Percentiles rank a stretch among this genome's conserved stretches.
These are phyloP conservation scores for Bugula neritina DNA, from an alignment of 2,888 invertebrate genomes.

Conservation along the genomic window DNA sequence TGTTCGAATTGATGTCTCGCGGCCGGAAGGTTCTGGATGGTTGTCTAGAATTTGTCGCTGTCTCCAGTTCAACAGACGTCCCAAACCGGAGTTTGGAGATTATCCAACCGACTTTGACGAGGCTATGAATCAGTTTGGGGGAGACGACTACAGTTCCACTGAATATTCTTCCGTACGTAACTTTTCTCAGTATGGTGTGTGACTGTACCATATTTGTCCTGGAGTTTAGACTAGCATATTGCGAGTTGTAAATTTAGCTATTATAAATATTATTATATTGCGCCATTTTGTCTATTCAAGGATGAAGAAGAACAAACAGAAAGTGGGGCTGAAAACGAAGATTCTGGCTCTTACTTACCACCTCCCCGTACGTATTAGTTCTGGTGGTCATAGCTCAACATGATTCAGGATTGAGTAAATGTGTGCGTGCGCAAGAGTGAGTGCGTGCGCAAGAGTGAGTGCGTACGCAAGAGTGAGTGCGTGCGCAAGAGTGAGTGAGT, in stretches of 20 bases:
- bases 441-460: too few species aligned
- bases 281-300: not conserved
- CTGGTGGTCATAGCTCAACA: not conserved
- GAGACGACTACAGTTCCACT: not conserved
- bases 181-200: not conserved
- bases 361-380: not conserved
- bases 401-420: too few species aligned
- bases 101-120: not conserved
- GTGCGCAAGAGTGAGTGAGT: too few species aligned
- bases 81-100: not conserved
- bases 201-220: too few species aligned
- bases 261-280: too few species aligned
- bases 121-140: not conserved
- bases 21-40: slow-evolving; percentile 18
- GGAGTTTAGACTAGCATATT: not conserved
- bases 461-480: too few species aligned
- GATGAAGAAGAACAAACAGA: not conserved
- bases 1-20: slow-evolving; percentile 1
- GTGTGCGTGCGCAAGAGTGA: too few species aligned
- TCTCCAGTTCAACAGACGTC: slow-evolving; percentile 5
- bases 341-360: not conserved
- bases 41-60: slow-evolving; percentile 1
- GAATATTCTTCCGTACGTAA: not conserved
- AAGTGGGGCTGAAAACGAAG: not conserved
- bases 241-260: too few species aligned